Evolutionary conservation across 2,113 vertebrate species (phyloP), one percentile per base, ranked within the genome.

Genomic region (Oostethus manadensis): DNA sequence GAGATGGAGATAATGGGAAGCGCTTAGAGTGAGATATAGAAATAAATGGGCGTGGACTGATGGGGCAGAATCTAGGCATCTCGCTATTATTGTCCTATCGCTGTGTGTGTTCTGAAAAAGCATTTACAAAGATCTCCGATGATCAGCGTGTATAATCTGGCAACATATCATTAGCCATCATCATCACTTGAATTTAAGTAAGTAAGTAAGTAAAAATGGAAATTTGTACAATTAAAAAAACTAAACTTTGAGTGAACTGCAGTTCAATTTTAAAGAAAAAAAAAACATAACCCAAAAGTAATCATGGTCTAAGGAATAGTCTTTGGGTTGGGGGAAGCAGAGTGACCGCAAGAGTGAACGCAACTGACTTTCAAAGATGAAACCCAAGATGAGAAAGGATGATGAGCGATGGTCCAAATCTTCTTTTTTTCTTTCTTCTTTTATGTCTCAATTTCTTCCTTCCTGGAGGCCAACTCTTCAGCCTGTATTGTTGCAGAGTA

Each of bases 321-420:
- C 40, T 44, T 17, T 57, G 21, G 40, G 55, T 40, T 14, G 13
- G 8, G 4, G 9, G 40, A 23, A 10, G 17, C 15, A 45, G 10
- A 46, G 43, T 58, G 56, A 58, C 21, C 55, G 17, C 16, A 17
- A 44, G 38, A 18, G 16, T 44, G 21, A 51, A 50, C 0, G 10
- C 16, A 10, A 18, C 18, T 51, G 48, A 51, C 48, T 61, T 61
- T 51, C 59, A 42, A 61, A 51, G 59, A 51, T 61, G 55, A 58
- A 40, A 51, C 35, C 1, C 1, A 8, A 51, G 56, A 58, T 45
- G 16, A 45, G 48, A 44, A 11, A n/a, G 4, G 51, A 45, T 44
- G 43, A 62, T 33, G 47, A 66, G 33, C 21, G 18, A 48, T 58
- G 48, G 33, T 55, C 59, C 43, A 62, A 62, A 40, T 51, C 29